phyloP scores from a whole-genome alignment of 2,113 vertebrate genomes.

The Oncorhynchus gorbuscha region DNA sequence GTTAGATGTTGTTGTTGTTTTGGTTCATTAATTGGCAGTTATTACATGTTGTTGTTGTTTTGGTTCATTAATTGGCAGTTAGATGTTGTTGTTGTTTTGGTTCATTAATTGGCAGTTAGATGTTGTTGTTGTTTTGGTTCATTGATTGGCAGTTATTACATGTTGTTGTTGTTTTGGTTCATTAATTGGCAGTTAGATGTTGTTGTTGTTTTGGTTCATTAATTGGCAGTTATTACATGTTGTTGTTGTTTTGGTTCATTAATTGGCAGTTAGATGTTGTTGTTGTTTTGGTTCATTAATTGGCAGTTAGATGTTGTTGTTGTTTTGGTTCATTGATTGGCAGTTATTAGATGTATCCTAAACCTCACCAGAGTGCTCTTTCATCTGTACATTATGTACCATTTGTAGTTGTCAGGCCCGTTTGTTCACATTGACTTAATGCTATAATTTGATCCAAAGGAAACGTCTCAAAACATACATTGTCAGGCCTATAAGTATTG shows the following conservation, averaged over 20 bases:
- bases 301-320: too few species aligned
- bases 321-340: neutral
- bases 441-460: conserved; percentile 16
- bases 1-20: neutral
- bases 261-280: neutral
- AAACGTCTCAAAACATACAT: neutral
- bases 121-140: neutral
- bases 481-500: neutral
- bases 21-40: neutral
- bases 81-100: neutral
- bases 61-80: neutral
- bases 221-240: neutral
- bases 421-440: conserved; percentile 18
- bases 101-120: neutral
- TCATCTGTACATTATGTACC: neutral
- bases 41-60: neutral
- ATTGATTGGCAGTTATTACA: neutral
- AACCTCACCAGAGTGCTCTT: neutral
- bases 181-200: neutral
- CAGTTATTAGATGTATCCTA: neutral
- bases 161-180: neutral
- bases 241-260: neutral
- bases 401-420: neutral
- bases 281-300: neutral
- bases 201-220: neutral